phyloP scores from a whole-genome alignment of 2,797 vertebrate genomes.

The Petrocephalus schoutedeni region DNA sequence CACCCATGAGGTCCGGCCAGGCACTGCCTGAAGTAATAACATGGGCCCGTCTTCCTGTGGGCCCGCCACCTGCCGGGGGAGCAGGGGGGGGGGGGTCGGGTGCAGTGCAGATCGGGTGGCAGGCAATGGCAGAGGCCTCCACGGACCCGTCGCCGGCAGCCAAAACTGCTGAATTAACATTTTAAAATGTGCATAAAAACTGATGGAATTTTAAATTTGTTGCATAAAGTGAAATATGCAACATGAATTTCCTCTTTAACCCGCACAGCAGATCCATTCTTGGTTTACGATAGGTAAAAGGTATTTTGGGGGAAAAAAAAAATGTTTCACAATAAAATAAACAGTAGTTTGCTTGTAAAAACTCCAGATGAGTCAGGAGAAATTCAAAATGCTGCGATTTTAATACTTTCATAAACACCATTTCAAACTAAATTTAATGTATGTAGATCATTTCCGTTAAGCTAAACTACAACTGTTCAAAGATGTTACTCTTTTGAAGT shows the following conservation, averaged over 20 bases:
- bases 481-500: not conserved
- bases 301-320: not conserved
- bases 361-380: no score
- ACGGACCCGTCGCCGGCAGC: no score
- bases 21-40: no score
- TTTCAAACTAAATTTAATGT: not conserved
- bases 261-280: not conserved
- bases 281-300: not conserved
- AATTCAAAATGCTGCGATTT: not conserved
- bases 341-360: no score
- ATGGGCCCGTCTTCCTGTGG: no score
- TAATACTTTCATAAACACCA: not conserved
- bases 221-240: not conserved
- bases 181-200: not conserved
- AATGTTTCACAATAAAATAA: no score
- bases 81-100: no score
- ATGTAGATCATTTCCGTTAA: no score
- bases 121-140: no score
- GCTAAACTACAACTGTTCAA: not conserved
- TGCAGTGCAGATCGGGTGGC: no score
- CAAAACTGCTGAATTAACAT: not conserved
- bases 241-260: not conserved
- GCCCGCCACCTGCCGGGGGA: no score
- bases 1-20: no score
- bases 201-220: not conserved